phyloP scores from a whole-genome alignment of 2,797 vertebrate species.

The Pagetopsis macropterus region DNA sequence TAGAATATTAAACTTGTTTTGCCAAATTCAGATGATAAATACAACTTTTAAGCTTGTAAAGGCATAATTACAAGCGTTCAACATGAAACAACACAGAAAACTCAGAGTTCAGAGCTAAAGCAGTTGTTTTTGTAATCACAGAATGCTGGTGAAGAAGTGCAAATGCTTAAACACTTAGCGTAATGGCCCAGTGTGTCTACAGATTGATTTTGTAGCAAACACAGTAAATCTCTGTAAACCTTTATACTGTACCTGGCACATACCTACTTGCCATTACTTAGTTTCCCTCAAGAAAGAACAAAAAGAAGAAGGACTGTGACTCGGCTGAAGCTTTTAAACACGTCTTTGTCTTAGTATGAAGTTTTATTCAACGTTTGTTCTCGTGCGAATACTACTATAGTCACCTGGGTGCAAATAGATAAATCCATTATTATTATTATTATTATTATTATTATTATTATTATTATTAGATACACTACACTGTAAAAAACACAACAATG shows the following conservation, averaged over 20 bases:
- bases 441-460: no score
- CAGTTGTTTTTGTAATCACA: background rate
- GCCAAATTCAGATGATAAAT: no score
- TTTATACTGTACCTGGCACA: background rate
- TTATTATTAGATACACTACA: no score
- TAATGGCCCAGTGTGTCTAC: constrained; percentile 27
- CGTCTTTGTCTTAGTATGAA: background rate
- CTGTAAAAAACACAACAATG: no score
- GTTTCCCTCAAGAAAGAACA: background rate
- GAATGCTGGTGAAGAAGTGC: constrained; percentile 1
- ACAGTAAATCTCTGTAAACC: constrained; percentile 12
- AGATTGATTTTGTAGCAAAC: constrained; percentile 31
- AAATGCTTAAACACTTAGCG: constrained; percentile 22
- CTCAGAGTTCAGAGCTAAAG: background rate
- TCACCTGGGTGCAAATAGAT: no score
- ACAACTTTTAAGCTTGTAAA: no score
- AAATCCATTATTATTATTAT: no score
- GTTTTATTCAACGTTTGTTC: constrained; percentile 14
- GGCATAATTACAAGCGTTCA: background rate
- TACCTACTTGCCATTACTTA: background rate
- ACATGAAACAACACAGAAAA: background rate
- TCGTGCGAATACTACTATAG: no score
- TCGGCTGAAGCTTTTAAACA: constrained; percentile 8
- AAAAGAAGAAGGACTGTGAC: background rate
- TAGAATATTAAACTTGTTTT: no score